These are phyloP conservation scores for Simalia tracyae DNA, from an alignment of 2,797 vertebrate species.

Conservation along the genomic window DNA sequence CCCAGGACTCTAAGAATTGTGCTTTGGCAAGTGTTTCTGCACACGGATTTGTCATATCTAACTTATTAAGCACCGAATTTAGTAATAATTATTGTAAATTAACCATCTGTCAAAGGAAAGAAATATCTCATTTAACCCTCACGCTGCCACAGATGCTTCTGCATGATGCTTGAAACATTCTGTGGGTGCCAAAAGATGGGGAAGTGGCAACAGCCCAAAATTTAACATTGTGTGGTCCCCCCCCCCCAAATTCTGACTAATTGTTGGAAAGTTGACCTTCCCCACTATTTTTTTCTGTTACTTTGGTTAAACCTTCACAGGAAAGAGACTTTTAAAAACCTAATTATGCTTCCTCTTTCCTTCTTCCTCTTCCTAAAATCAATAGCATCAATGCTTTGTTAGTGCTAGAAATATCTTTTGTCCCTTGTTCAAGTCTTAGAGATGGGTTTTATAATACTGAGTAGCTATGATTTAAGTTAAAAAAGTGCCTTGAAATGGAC, in stretches of 20 bases:
- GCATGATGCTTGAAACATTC: slow-evolving; percentile 38
- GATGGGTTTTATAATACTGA: slow-evolving; percentile 6
- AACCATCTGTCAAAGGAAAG: slow-evolving; percentile 63
- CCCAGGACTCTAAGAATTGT: slow-evolving; percentile 49
- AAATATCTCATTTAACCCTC: slow-evolving; percentile 52
- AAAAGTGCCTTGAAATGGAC: slow-evolving; percentile 31
- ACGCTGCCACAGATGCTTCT: slow-evolving; percentile 47
- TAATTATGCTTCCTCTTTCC: neutral
- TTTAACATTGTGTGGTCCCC: neutral
- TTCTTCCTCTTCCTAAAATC: neutral
- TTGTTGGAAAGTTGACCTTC: slow-evolving; percentile 32
- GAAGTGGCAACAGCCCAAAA: slow-evolving; percentile 40
- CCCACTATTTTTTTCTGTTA: neutral
- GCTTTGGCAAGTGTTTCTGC: slow-evolving; percentile 56
- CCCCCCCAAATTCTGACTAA: slow-evolving; percentile 42
- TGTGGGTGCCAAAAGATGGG: slow-evolving; percentile 46
- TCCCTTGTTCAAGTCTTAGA: neutral
- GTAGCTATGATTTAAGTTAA: slow-evolving; percentile 46
- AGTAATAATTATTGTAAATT: slow-evolving; percentile 62
- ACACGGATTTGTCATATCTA: slow-evolving; percentile 56
- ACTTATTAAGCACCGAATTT: slow-evolving; percentile 60
- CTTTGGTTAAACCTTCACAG: slow-evolving; percentile 38
- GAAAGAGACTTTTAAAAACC: slow-evolving; percentile 19
- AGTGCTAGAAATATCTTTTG: neutral
- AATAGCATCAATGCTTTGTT: neutral